Evolutionary conservation across 2,113 vertebrate species (phyloP).

Genomic region (Alethe castanea): DNA sequence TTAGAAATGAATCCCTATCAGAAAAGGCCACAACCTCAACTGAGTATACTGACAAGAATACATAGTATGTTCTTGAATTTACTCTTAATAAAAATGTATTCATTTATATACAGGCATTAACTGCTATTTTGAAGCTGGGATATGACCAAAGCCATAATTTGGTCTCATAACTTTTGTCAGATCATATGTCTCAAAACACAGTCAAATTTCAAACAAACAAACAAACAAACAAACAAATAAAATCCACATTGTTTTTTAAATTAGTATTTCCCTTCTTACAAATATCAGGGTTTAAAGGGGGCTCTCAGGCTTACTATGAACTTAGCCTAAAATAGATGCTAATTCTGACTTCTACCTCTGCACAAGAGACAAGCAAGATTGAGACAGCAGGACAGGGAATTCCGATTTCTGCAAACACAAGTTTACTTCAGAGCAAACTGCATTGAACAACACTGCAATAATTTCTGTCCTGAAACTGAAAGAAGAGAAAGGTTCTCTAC

Average conservation of each 20-base stretch:
- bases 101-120: background rate
- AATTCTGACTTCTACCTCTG: background rate
- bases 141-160: background rate
- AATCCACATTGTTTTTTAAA: background rate
- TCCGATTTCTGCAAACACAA: background rate
- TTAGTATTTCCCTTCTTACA: background rate
- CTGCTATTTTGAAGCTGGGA: background rate
- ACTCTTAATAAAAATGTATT: background rate
- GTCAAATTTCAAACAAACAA: background rate
- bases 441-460: rapidly evolving
- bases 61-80: background rate
- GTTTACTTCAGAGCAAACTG: background rate
- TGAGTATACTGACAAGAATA: background rate
- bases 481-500: background rate
- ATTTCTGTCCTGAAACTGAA: background rate
- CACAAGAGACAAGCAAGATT: background rate
- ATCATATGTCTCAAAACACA: background rate
- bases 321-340: background rate
- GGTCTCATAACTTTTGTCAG: background rate
- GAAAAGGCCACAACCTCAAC: background rate
- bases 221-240: background rate
- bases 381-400: background rate
- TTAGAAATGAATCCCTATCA: background rate
- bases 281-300: background rate
- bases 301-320: background rate